Conservation (phyloP, 2,888 invertebrate genomes). For the Neelides folsomi region DNA sequence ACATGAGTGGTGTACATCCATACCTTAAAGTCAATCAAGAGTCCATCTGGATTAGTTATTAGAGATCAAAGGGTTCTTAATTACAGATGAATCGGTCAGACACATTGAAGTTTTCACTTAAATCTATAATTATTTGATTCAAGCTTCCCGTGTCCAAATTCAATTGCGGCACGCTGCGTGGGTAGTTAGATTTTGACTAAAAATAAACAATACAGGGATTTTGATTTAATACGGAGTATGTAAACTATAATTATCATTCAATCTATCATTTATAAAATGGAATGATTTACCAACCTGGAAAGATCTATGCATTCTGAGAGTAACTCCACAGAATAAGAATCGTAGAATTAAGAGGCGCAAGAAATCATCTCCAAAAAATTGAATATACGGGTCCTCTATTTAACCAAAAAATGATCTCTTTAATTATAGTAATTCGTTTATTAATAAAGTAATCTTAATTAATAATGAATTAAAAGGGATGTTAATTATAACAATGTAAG, state of each 20-base stretch:
- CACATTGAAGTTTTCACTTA: background rate
- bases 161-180: background rate
- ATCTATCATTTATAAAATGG: background rate
- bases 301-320: slow-evolving; percentile 72
- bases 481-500: background rate
- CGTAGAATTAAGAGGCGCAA: slow-evolving; percentile 72
- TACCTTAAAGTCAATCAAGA: no score
- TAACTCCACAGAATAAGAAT: slow-evolving; percentile 86
- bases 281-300: slow-evolving; percentile 38
- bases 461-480: slow-evolving; percentile 1
- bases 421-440: slow-evolving; percentile 45
- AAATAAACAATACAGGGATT: background rate
- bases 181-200: slow-evolving; percentile 6
- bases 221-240: background rate
- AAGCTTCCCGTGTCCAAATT: slow-evolving; percentile 10
- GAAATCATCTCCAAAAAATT: slow-evolving; percentile 92
- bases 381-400: slow-evolving; percentile 43
- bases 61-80: no score
- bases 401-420: slow-evolving; percentile 1
- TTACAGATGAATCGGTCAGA: no score
- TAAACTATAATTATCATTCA: background rate
- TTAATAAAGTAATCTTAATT: background rate
- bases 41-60: no score
- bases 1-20: no score
- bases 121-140: slow-evolving; percentile 10